Conservation (phyloP, 2,888 invertebrate species). For the Sussaba pulchella region DNA sequence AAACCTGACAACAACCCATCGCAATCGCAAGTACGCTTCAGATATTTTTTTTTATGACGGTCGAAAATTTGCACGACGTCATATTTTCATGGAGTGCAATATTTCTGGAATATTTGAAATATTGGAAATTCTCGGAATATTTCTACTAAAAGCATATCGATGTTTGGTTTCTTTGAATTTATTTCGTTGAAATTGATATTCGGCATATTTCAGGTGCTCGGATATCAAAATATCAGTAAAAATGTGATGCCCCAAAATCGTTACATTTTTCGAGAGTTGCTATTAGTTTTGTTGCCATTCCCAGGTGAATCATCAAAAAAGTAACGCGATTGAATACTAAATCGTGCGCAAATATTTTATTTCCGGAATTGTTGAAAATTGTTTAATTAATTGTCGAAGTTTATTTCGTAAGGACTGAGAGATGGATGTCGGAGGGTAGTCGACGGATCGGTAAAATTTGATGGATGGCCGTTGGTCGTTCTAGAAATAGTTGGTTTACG, state of each 20-base stretch:
- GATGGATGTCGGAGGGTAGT: conserved; percentile 29
- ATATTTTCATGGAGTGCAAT: no score
- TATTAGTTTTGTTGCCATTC: neutral
- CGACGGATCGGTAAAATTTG: conserved; percentile 52
- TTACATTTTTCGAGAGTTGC: no score
- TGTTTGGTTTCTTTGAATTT: no score
- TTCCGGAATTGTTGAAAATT: neutral
- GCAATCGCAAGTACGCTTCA: neutral
- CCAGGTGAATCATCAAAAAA: neutral
- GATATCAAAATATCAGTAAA: no score
- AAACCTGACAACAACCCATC: no score
- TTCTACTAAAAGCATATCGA: no score
- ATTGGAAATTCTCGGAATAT: no score
- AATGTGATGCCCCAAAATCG: no score
- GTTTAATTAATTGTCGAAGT: neutral
- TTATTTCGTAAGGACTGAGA: neutral
- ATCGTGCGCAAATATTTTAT: no score
- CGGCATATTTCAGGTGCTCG: no score
- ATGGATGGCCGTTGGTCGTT: conserved; percentile 52
- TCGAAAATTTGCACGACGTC: neutral
- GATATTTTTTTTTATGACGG: neutral
- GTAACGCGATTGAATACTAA: neutral
- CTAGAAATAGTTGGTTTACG: conserved; percentile 36
- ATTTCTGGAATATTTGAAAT: no score
- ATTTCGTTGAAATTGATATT: no score